phyloP scores from a whole-genome alignment of 2,113 vertebrate species.

The human (Homo sapiens) region DNA sequence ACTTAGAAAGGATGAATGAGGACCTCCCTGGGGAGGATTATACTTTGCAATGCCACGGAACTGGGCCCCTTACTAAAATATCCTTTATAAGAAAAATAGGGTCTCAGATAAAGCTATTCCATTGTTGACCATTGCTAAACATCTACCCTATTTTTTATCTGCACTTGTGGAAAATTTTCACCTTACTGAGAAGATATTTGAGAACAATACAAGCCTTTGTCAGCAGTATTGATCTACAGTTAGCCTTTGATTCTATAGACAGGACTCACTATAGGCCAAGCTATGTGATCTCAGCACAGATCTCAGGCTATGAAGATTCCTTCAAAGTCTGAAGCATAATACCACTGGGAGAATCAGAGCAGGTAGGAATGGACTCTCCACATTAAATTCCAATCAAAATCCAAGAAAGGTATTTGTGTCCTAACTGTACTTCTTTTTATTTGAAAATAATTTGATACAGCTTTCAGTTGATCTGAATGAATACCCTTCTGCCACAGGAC shows the following conservation, averaged over 20 bases:
- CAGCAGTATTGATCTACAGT: slow-evolving; percentile 69
- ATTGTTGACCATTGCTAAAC: slow-evolving; percentile 62
- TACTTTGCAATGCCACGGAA: slow-evolving; percentile 16
- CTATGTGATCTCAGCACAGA: slow-evolving; percentile 73
- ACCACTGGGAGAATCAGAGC: slow-evolving; percentile 61
- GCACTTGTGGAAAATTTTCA: slow-evolving; percentile 60
- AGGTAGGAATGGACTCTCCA: background rate
- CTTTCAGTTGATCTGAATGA: slow-evolving; percentile 54
- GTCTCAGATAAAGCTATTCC: slow-evolving; percentile 21
- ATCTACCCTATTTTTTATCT: slow-evolving; percentile 55
- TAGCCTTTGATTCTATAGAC: slow-evolving; percentile 74
- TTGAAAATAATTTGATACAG: slow-evolving; percentile 62
- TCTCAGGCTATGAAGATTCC: slow-evolving; percentile 61
- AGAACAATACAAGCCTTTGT: slow-evolving; percentile 74
- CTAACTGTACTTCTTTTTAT: slow-evolving; percentile 48
- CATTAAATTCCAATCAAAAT: slow-evolving; percentile 61
- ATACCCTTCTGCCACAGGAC: slow-evolving; percentile 54
- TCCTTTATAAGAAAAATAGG: slow-evolving; percentile 19
- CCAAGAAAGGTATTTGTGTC: slow-evolving; percentile 12
- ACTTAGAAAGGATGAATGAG: slow-evolving; percentile 7
- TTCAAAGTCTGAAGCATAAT: slow-evolving; percentile 66
- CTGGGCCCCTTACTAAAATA: background rate
- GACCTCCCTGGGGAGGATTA: background rate
- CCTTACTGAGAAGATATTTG: slow-evolving; percentile 64
- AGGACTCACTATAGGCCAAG: slow-evolving; percentile 48